These are phyloP conservation scores for Xiphophorus maculatus DNA, from an alignment of 2,113 vertebrate species.

Conservation along the genomic window DNA sequence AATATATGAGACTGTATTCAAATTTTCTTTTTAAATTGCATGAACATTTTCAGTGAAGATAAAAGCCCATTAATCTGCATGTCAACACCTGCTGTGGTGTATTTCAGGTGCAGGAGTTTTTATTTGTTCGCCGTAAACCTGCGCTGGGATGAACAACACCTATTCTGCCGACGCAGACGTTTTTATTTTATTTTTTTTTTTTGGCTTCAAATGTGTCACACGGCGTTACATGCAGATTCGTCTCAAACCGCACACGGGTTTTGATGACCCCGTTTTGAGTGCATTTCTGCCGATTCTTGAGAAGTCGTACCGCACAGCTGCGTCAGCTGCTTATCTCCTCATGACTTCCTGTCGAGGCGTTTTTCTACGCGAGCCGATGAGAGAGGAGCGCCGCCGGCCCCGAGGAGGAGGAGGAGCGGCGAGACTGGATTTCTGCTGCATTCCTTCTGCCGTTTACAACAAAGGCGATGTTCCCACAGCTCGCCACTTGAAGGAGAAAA, in stretches of 20 bases:
- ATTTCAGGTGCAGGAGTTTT: neutral
- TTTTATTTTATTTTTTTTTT: neutral
- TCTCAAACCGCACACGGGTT: slow-evolving; percentile 29
- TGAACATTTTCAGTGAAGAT: slow-evolving; percentile 85
- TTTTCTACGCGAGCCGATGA: neutral
- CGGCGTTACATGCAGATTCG: slow-evolving; percentile 7
- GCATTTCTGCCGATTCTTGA: slow-evolving; percentile 35
- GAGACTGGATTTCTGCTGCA: neutral
- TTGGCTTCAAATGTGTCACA: slow-evolving; percentile 24
- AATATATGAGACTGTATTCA: slow-evolving; percentile 79
- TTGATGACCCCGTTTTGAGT: slow-evolving; percentile 55
- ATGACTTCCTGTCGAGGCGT: slow-evolving; percentile 56
- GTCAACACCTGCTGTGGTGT: neutral
- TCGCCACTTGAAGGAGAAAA: neutral
- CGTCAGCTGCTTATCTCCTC: slow-evolving; percentile 48
- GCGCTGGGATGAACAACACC: neutral
- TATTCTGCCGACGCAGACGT: slow-evolving; percentile 1
- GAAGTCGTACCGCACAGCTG: slow-evolving; percentile 39
- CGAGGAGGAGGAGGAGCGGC: neutral
- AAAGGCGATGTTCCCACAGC: neutral
- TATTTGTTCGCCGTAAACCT: neutral
- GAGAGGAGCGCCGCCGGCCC: too few species aligned
- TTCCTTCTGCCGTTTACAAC: neutral
- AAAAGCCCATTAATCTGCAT: slow-evolving; percentile 70
- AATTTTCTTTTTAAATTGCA: slow-evolving; percentile 78